Evolutionary conservation across 2,113 vertebrate genomes (phyloP), one percentile per base, ranked within the genome.

Genomic region (Colossoma macropomum): DNA sequence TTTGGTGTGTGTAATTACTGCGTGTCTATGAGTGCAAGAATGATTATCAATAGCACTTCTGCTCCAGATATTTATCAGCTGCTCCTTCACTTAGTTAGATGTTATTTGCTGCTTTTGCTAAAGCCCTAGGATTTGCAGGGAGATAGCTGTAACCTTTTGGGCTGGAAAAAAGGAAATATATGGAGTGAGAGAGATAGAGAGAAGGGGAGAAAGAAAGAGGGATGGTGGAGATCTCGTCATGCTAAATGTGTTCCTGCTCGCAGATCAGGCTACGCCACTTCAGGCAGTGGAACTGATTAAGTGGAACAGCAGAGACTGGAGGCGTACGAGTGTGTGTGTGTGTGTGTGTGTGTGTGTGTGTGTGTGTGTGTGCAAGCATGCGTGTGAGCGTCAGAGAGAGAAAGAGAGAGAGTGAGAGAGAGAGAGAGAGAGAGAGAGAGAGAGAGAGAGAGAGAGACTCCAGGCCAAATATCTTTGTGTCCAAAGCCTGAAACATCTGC

Each of bases 311-410:
- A 62, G 52, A 41, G 75, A 28, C 69, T 63, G 30, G 70, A 73
- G 76, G 70, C 30, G 45, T 69, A 32, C 27, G 65, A 77, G 17
- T 70, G 50, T 68, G 81, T 70, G 54, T 62, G 48, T 48, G 73
- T 59, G 81, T n/a, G 50, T 70, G 81, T 77, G 74, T 76, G 74
- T 77, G 63, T 75, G 81, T 70, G 34, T 62, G 48, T 32, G 73
- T 59, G 81, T 48, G 52, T 50, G 75, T 77, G 73, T 69, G 38
- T 69, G 50, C 34, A 63, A 77, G 32, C 68, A 48, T 62, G 80
- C 48, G 48, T 54, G 38, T 27, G 71, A 50, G 80, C 16, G 16
- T 38, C 60, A 75, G 60, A 62, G 60, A 13, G 41, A 13, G 70
- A 19, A 21, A 21, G 70, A 17, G 50, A 52, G 50, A 17, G 50